These are phyloP conservation scores for Alethe castanea DNA, from an alignment of 2,113 vertebrate genomes.

Conservation along the genomic window DNA sequence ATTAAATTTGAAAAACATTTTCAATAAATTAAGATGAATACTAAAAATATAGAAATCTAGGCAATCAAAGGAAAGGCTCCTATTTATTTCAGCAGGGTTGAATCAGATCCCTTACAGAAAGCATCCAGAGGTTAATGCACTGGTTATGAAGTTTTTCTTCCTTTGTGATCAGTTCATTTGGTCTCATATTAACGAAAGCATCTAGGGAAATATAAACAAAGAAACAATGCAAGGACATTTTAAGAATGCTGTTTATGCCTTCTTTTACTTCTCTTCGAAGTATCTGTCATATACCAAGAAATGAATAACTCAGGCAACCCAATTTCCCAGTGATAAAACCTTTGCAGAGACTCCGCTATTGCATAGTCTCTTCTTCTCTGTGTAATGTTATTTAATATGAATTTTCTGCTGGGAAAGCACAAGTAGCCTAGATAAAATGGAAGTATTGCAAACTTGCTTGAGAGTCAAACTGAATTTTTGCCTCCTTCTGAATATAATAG, in stretches of 20 bases:
- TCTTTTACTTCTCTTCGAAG: not conserved
- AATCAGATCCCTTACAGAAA: not conserved
- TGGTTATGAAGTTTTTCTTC: not conserved
- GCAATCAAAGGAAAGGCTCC: not conserved
- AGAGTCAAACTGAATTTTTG: slow-evolving; percentile 14
- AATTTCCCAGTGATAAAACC: not conserved
- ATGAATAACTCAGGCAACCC: not conserved
- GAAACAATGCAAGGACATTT: not conserved
- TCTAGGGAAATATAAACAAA: not conserved
- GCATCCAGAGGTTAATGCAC: not conserved
- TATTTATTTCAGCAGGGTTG: not conserved
- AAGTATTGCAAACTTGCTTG: not conserved
- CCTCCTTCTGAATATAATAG: not conserved
- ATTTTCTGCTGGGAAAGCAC: slow-evolving; percentile 39
- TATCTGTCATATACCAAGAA: not conserved
- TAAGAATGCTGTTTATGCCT: not conserved
- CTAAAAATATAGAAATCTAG: not conserved
- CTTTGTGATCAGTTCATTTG: not conserved
- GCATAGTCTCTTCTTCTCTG: not conserved
- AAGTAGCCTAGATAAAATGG: not conserved
- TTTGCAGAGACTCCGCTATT: not conserved
- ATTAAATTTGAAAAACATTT: not conserved
- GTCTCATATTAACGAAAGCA: not conserved
- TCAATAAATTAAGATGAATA: not conserved
- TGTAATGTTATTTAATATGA: slow-evolving; percentile 19